Conservation (phyloP, 64 coral and sea anemone species). For the Catalaphyllia jardinei region DNA sequence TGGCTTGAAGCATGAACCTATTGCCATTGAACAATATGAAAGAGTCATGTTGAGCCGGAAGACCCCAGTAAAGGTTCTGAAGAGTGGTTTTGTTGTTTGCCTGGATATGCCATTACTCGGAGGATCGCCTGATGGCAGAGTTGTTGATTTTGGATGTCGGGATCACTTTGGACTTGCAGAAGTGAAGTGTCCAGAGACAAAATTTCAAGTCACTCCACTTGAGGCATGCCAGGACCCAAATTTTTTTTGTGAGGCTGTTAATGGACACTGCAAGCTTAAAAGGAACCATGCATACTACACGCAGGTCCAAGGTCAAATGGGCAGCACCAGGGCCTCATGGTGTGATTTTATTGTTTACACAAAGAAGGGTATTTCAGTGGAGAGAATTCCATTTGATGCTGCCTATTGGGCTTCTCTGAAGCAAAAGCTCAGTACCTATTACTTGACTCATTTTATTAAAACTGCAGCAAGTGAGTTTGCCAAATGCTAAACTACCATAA, state of each 20-base stretch:
- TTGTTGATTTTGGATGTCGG: slow-evolving; percentile 36
- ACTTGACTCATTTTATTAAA: too few relatives aligned
- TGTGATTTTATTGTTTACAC: slow-evolving; percentile 48
- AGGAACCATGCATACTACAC: slow-evolving; percentile 34
- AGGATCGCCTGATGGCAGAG: slow-evolving; percentile 31
- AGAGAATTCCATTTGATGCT: too few relatives aligned
- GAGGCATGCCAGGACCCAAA: slow-evolving; percentile 12
- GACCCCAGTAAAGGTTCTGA: slow-evolving; percentile 19
- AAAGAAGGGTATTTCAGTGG: not conserved
- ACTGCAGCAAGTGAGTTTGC: not conserved
- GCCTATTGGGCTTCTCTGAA: too few relatives aligned
- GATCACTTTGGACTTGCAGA: slow-evolving; percentile 46
- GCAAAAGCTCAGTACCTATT: too few relatives aligned
- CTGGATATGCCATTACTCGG: not conserved
- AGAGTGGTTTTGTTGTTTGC: slow-evolving; percentile 48
- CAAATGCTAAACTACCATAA: too few relatives aligned
- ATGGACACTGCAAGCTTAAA: slow-evolving; percentile 32
- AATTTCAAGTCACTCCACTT: slow-evolving; percentile 46
- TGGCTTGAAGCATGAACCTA: slow-evolving; percentile 47
- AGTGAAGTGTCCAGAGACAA: slow-evolving; percentile 37
- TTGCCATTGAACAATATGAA: slow-evolving; percentile 28
- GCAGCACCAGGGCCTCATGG: not conserved
- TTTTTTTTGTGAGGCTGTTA: slow-evolving; percentile 28
- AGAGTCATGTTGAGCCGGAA: slow-evolving; percentile 12
- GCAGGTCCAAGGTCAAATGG: slow-evolving; percentile 56